These are phyloP conservation scores for Melieria picta DNA, from an alignment of 2,888 invertebrate genomes.

Conservation along the genomic window DNA sequence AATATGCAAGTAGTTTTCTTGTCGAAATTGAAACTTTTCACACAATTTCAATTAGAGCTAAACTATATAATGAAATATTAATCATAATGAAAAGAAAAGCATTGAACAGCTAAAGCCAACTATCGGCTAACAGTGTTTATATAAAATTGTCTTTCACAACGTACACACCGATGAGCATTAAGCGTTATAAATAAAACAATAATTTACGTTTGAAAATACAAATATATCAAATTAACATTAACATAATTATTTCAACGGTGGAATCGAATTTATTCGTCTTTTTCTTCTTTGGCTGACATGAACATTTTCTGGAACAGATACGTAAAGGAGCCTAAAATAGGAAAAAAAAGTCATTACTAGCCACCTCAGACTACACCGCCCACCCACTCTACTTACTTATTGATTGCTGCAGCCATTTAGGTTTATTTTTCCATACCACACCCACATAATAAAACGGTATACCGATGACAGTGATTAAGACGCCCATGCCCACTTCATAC, in stretches of 20 bases:
- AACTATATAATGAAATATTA: no score
- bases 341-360: not conserved
- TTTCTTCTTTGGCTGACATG: constrained; percentile 81
- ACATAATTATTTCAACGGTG: constrained; percentile 1
- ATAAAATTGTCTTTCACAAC: no score
- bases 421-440: constrained; percentile 75
- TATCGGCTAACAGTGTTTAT: no score
- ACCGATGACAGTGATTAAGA: constrained; percentile 82
- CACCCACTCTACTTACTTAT: constrained; percentile 69
- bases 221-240: constrained; percentile 10
- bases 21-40: no score
- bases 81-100: no score
- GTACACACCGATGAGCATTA: constrained; percentile 4
- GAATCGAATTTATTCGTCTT: constrained; percentile 57
- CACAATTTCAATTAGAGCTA: no score
- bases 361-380: no score
- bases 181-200: constrained; percentile 19
- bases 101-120: no score
- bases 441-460: constrained; percentile 83
- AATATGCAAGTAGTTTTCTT: no score
- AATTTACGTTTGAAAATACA: not conserved
- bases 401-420: constrained; percentile 69
- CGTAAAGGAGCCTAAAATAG: constrained; percentile 54
- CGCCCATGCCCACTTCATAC: constrained; percentile 80
- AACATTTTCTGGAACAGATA: constrained; percentile 69